Evolutionary conservation across 2,888 invertebrate genomes (phyloP), one percentile per base, ranked within the genome.

Genomic region (Rhingia campestris): DNA sequence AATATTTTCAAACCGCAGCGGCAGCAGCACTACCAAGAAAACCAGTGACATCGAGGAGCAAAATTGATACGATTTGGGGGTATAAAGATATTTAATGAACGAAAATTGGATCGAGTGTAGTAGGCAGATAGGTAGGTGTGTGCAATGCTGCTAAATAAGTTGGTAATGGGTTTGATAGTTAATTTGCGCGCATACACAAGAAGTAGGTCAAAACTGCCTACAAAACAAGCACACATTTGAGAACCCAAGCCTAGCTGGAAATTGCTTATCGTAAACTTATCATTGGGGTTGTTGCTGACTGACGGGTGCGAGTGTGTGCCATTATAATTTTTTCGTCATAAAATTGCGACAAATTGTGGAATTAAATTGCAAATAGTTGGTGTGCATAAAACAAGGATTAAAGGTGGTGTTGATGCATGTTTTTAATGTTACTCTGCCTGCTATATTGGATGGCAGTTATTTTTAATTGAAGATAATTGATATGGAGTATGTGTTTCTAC

Each of bases 1-100:
- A 81, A 69, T 75, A 75, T 69, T 81, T 80, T 49, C 9, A 32
- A 61, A 49, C 22, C 37, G 22, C 22, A 22, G 22, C 22, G 22
- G 22, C 22, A 22, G 22, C 22, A 22, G 22, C 22, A 22, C 22
- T 22, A 22, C 22, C 9, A 33, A 51, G 32, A 32, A 41, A 61
- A 7, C 41, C 14, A 10, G 43, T 69, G 58, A 64, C 75, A 75
- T 63, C 56, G 63, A 58, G 64, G 53, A 66, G 58, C 37, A 45
- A 59, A 75, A 75, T 56, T 74, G 54, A 63, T 81, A 75, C 64
- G 33, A 75, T 69, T 4, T 39, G 37, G 41, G 37, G 10, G n/a
- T 53, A 72, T 33, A 4, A 32, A 33, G 14, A 45, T 45, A 45
- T 6, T 47, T 22, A 49, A 41, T 30, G 12, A 56, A 64, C 14